Conservation (phyloP, 1,140 invertebrate species). For the Drosophila watanabei region DNA sequence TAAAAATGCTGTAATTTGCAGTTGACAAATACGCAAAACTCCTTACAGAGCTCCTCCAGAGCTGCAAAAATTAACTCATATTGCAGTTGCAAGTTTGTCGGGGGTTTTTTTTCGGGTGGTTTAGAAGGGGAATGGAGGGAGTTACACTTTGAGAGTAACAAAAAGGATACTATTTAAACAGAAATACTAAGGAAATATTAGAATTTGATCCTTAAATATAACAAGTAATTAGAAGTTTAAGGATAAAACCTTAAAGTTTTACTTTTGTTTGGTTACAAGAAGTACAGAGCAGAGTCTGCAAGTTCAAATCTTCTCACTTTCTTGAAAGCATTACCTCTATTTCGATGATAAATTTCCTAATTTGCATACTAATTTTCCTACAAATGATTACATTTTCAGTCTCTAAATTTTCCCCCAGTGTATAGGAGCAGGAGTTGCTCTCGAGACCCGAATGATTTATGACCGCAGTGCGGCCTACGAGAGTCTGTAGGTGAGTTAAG, state of each 20-base stretch:
- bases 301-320: background rate
- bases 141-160: background rate
- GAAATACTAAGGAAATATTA: background rate
- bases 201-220: too few species aligned
- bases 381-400: too few species aligned
- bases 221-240: accelerated
- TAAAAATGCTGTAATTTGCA: constrained; percentile 79
- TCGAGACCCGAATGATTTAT: constrained; percentile 68
- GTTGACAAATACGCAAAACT: constrained; percentile 81
- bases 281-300: too few species aligned
- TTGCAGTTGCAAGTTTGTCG: constrained; percentile 54
- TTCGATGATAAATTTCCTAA: too few species aligned
- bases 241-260: background rate
- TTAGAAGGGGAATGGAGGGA: background rate
- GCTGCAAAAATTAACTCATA: constrained; percentile 79
- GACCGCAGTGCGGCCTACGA: constrained; percentile 70
- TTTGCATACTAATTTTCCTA: background rate
- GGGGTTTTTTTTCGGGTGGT: background rate
- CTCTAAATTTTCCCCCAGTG: background rate
- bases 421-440: constrained; percentile 18
- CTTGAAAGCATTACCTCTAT: too few species aligned
- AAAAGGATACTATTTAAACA: accelerated
- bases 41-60: constrained; percentile 36
- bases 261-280: background rate
- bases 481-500: constrained; percentile 46